These are phyloP conservation scores for Agrotis exclamationis DNA, from an alignment of 2,888 invertebrate species.

Conservation along the genomic window DNA sequence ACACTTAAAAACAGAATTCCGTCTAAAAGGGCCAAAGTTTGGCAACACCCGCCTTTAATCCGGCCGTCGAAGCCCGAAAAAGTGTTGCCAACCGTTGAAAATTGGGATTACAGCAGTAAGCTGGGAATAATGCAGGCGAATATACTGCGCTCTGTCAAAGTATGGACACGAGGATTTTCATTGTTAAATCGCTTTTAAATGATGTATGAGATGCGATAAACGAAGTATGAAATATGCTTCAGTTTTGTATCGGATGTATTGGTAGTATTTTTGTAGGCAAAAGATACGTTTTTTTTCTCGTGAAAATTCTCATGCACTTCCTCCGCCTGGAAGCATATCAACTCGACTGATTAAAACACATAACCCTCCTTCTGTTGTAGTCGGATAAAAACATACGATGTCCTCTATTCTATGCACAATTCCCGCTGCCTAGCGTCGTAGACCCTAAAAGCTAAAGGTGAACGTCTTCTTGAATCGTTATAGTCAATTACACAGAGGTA, in stretches of 20 bases:
- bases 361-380: too few relatives aligned
- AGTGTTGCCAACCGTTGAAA: conserved; percentile 76
- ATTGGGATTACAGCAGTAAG: conserved; percentile 82
- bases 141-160: conserved; percentile 71
- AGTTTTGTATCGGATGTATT: neutral
- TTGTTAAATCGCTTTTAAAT: conserved; percentile 71
- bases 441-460: too few relatives aligned
- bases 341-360: too few relatives aligned
- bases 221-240: conserved; percentile 53
- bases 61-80: conserved; percentile 76
- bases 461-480: too few relatives aligned
- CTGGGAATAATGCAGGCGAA: conserved; percentile 72
- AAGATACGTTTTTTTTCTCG: neutral
- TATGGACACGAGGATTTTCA: conserved; percentile 67
- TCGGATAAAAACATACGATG: too few relatives aligned
- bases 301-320: too few relatives aligned
- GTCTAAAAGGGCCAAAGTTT: conserved; percentile 83
- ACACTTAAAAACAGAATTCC: conserved; percentile 79
- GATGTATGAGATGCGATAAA: conserved; percentile 66
- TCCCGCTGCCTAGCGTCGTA: too few relatives aligned
- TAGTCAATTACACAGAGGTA: too few relatives aligned
- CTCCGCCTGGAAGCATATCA: too few relatives aligned
- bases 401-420: too few relatives aligned
- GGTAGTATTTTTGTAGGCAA: neutral
- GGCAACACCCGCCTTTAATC: conserved; percentile 75